Evolutionary conservation across 2,113 vertebrate species (phyloP).

Genomic region (Cryptomyrus ogoouensis): DNA sequence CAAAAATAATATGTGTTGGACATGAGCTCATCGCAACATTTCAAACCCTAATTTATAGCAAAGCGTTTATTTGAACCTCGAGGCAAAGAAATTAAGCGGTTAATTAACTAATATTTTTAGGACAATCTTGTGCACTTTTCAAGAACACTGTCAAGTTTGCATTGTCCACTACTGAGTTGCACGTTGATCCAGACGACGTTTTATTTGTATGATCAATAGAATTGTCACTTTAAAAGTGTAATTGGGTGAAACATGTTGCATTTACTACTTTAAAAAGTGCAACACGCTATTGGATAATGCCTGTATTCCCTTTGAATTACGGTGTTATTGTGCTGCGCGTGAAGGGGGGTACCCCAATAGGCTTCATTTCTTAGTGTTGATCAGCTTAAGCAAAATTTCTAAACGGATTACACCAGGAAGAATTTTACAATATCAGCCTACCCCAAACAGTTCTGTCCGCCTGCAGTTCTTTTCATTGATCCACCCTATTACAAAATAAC

Average conservation of each 20-base stretch:
- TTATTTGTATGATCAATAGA: neutral
- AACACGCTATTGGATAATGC: neutral
- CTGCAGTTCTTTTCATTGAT: conserved; percentile 4
- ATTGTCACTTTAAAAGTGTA: neutral
- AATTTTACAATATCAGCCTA: conserved; percentile 56
- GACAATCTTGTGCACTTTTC: neutral
- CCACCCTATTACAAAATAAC: neutral
- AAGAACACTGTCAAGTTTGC: neutral
- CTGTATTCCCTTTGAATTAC: neutral
- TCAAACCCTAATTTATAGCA: neutral
- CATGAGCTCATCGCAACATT: neutral
- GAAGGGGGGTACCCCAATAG: conserved; percentile 34
- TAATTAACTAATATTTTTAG: neutral
- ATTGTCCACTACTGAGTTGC: neutral
- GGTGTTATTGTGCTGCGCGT: neutral
- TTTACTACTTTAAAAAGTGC: neutral
- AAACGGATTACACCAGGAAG: conserved; percentile 56
- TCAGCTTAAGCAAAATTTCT: conserved; percentile 54
- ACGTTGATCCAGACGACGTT: neutral
- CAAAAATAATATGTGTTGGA: neutral
- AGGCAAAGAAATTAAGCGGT: neutral
- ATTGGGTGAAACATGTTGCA: neutral
- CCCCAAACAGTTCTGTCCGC: conserved; percentile 36
- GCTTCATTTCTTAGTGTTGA: conserved; percentile 51
- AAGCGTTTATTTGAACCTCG: neutral